Evolutionary conservation across 2,113 vertebrate species (phyloP).

Genomic region (Sterna hirundo): DNA sequence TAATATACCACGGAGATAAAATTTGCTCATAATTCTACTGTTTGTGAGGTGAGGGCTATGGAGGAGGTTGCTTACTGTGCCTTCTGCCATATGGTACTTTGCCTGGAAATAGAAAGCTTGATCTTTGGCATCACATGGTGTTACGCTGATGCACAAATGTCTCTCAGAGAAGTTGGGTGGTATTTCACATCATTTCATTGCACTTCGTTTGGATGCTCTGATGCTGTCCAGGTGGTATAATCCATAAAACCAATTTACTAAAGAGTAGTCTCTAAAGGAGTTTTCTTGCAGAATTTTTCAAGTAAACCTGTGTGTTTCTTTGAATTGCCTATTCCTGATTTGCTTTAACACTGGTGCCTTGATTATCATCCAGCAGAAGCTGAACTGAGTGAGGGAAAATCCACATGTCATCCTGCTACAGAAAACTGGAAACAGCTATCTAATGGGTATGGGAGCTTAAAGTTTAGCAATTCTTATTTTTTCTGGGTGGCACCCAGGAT

Average conservation of each 20-base stretch:
- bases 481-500: neutral
- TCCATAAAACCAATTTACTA: neutral
- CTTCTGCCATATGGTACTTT: neutral
- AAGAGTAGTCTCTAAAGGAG: neutral
- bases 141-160: neutral
- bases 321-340: neutral
- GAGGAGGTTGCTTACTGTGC: neutral
- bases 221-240: neutral
- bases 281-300: neutral
- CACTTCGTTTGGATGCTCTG: neutral
- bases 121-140: neutral
- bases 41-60: neutral
- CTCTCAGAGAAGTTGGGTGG: neutral
- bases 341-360: neutral
- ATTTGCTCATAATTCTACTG: neutral
- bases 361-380: neutral
- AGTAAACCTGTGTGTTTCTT: neutral
- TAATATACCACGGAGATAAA: neutral
- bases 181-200: neutral
- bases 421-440: conserved; percentile 4
- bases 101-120: neutral
- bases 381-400: neutral
- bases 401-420: neutral
- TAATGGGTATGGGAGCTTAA: neutral
- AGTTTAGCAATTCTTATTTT: neutral